Evolutionary conservation across 2,888 invertebrate species (phyloP), one percentile per base, ranked within the genome.

Genomic region (Globia sparganii): DNA sequence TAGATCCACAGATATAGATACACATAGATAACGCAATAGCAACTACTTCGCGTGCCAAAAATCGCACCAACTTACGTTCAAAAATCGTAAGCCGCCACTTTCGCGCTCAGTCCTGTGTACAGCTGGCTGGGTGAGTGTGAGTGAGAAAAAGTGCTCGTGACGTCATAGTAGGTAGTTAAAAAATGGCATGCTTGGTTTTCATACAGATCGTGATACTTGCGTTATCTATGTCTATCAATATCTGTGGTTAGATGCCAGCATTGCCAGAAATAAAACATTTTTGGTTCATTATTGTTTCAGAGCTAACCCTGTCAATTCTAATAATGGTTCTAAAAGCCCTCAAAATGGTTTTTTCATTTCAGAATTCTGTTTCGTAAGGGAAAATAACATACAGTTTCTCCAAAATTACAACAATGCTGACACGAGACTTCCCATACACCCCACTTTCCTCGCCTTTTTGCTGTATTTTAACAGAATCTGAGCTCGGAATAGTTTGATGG

Each of bases 401-500:
- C 28, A 34, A 72, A 69, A 68, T 56, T 46, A 84, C 40, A 59
- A 0, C 34, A 62, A 31, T 37, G 61, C 70, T 73, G 67, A 76
- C n/a, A 58, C 62, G 43, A 43, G 25, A 62, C 13, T 28, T 40
- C 2, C 49, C 40, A 18, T 68, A 34, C 37, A 80, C 25, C 34
- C 43, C 49, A 31, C 13, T 62, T 65, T 37, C n/a, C n/a, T 59
- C 34, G 53, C 61, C 31, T 73, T 69, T 74, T 71, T 58, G 18
- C 31, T 72, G 59, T 76, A 46, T 69, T 81, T 65, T 61, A 75
- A 61, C 64, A 61, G 13, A 77, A 73, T 75, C 46, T 68, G 53
- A 31, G 11, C 31, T 59, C 28, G 13, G 18, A 40, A 81, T 68
- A 80, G 78, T 81, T 71, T 21, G 25, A 62, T 75, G 78, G 80